Evolutionary conservation across 2,113 vertebrate species (phyloP).

Genomic region (Notarius quadriscutis): DNA sequence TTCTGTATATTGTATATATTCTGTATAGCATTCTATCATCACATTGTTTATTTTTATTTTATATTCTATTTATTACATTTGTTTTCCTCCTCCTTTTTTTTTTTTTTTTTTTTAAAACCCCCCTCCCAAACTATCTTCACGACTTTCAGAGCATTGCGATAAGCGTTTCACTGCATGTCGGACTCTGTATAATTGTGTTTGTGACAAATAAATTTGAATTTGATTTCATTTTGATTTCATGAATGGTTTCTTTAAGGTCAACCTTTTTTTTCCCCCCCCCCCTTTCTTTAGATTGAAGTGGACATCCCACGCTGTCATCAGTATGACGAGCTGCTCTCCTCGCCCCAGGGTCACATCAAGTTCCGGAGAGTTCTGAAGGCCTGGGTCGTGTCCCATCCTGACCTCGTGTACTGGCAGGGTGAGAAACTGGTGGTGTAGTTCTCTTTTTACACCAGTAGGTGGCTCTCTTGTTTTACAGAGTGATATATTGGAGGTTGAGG

Average conservation of each 20-base stretch:
- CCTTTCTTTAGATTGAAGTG: conserved; percentile 87
- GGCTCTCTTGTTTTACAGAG: conserved; percentile 47
- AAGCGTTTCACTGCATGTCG: too few relatives aligned
- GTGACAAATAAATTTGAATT: too few relatives aligned
- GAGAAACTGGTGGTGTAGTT: conserved; percentile 44
- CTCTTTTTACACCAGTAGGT: conserved; percentile 58
- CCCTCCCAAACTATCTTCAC: too few relatives aligned
- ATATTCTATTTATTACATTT: too few relatives aligned
- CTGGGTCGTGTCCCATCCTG: conserved; percentile 97
- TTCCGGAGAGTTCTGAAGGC: conserved; percentile 94
- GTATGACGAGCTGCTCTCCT: conserved; percentile 95
- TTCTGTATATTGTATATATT: too few relatives aligned
- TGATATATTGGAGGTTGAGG: neutral
- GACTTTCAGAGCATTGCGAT: too few relatives aligned
- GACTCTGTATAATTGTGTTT: too few relatives aligned
- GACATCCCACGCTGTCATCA: conserved; percentile 99
- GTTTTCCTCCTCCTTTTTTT: too few relatives aligned
- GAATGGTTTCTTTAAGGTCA: neutral
- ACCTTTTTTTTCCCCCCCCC: neutral
- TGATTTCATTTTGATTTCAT: neutral
- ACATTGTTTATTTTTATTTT: too few relatives aligned
- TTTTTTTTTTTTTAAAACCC: too few relatives aligned
- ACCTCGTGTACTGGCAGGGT: conserved; percentile 99
- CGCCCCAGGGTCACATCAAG: conserved; percentile 91
- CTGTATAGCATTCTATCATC: too few relatives aligned